Conservation (phyloP, 2,888 invertebrate species). For the Synanthedon formicaeformis region DNA sequence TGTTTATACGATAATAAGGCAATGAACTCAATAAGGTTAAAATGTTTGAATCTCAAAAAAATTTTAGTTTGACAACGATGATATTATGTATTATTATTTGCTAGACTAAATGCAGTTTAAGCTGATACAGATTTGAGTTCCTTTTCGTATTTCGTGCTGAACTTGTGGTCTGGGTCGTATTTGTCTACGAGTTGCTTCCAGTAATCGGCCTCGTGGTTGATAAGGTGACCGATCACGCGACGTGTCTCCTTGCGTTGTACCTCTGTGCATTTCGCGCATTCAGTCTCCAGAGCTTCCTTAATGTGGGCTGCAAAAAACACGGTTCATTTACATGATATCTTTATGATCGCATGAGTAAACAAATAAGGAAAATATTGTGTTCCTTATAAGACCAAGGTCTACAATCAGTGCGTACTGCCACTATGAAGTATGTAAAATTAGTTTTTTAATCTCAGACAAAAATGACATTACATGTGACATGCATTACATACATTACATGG, state of each 20-base stretch:
- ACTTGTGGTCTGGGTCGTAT: constrained; percentile 30
- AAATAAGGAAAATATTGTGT: too few species aligned
- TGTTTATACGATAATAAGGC: too few species aligned
- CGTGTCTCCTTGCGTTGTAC: constrained; percentile 28
- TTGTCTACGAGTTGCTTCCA: constrained; percentile 32
- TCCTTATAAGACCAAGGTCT: too few species aligned
- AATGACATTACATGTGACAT: too few species aligned
- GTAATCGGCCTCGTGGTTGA: constrained; percentile 35
- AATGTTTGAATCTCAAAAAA: too few species aligned
- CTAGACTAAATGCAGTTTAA: not conserved
- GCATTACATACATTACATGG: too few species aligned
- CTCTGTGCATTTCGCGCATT: constrained; percentile 43
- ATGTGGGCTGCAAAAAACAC: constrained; percentile 31
- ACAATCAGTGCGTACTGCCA: too few species aligned
- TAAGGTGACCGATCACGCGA: constrained; percentile 37
- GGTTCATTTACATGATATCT: not conserved
- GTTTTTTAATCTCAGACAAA: too few species aligned
- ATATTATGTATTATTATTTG: not conserved
- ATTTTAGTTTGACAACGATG: too few species aligned
- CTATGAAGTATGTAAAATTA: too few species aligned
- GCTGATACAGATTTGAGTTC: constrained; percentile 1
- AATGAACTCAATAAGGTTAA: too few species aligned
- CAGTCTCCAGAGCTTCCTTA: constrained; percentile 40
- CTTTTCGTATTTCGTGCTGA: constrained; percentile 20
- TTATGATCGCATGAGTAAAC: too few species aligned